Base-by-base conservation (phyloP, 2,113 vertebrate species). In the Coregonus clupeaformis region DNA sequence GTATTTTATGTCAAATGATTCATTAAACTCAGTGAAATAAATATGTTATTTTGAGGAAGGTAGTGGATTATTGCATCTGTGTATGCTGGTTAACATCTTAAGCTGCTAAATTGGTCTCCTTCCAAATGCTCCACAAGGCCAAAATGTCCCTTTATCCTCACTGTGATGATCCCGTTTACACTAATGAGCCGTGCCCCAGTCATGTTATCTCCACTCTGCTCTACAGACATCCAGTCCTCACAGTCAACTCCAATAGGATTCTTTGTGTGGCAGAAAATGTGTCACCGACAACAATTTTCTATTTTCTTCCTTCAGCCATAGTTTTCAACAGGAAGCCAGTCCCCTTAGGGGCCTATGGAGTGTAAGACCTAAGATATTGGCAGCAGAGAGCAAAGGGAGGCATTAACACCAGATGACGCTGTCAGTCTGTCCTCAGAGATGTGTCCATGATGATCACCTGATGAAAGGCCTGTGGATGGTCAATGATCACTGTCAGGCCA, bases 351-450 rank as follows among this genome's bases (percentile, higher is more conserved):
- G 67, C 45, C 73, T 70, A 71, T 71, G 77, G 80, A 59, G 82
- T 72, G 68, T 49, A 24, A 77, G 62, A 73, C 70, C 77, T 36
- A 63, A 78, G 73, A 36, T 62, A 79, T 85, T 42, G 74, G 77
- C 75, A 86, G 64, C 69, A 80, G 79, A 24, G 68, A 69, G 80
- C 69, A 71, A 75, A 77, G 73, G 82, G 80, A 77, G 80, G 82
- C 82, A 71, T 57, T 78, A 84, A 88, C 73, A 6, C 85, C 85
- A 89, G 86, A 89, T 85, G 88, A 89, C 80, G 77, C 86, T 87
- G 57, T 88, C 80, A 76, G 65, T 86, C 84, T 88, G 84, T 87
- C 80, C 80, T 75, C 77, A 36, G 75, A 80, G 22, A 74, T 68
- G 68, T 69, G 71, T 82, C 73, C 76, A 69, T 14, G 72, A 86